phyloP scores from a whole-genome alignment of 2,797 vertebrate species.

The Arremon aurantiirostris region DNA sequence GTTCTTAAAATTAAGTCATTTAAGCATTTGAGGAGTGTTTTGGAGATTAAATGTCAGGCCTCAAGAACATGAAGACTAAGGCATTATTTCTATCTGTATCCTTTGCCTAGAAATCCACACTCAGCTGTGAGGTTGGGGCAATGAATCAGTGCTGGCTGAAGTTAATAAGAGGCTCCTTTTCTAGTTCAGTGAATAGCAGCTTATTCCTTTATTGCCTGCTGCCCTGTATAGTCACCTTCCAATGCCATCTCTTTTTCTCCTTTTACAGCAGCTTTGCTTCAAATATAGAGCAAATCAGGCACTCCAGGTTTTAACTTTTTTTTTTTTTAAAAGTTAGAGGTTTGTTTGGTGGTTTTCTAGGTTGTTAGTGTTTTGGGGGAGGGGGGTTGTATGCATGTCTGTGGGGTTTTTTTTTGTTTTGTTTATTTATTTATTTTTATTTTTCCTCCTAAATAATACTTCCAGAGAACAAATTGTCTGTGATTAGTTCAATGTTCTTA shows the following conservation, averaged over 20 bases:
- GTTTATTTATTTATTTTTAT: not conserved
- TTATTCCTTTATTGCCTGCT: not conserved
- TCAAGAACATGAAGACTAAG: not conserved
- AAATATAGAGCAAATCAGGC: not conserved
- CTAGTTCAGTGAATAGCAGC: not conserved
- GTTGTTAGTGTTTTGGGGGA: not conserved
- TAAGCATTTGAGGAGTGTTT: not conserved
- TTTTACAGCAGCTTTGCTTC: not conserved
- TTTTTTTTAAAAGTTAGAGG: not conserved
- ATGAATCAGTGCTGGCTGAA: not conserved
- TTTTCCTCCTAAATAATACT: not conserved
- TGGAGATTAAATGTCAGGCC: not conserved
- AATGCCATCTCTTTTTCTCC: not conserved
- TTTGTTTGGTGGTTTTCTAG: not conserved
- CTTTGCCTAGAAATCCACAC: not conserved
- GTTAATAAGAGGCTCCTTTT: not conserved
- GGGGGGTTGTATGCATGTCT: accelerated
- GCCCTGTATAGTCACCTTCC: not conserved
- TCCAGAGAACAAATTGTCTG: not conserved
- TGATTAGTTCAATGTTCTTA: not conserved
- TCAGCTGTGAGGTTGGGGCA: not conserved
- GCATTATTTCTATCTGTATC: not conserved
- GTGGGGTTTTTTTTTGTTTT: not conserved
- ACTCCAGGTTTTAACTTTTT: not conserved
- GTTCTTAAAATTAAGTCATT: slow-evolving; percentile 4